Percentiles rank a stretch among this genome's conserved stretches.
These are phyloP conservation scores for Larimichthys crocea DNA, from an alignment of 2,113 vertebrate genomes.

Conservation along the genomic window DNA sequence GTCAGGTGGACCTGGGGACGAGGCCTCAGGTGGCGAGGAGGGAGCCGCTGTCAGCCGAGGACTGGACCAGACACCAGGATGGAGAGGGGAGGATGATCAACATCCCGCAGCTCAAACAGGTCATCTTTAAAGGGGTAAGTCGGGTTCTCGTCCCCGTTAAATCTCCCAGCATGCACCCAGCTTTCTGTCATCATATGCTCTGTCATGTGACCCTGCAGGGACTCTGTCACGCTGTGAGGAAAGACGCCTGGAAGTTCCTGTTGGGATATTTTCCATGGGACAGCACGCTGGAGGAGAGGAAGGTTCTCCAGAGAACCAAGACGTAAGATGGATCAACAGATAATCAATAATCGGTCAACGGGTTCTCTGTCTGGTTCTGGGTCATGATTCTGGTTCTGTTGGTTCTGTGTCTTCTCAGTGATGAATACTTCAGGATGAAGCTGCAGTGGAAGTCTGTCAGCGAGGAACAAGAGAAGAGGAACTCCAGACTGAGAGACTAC, in stretches of 20 bases:
- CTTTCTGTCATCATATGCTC: not conserved
- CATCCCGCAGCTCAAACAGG: constrained; percentile 85
- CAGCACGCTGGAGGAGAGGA: constrained; percentile 92
- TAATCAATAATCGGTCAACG: too few relatives aligned
- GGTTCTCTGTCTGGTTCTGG: too few relatives aligned
- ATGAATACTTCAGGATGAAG: constrained; percentile 99
- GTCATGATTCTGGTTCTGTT: too few relatives aligned
- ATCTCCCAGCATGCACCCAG: not conserved
- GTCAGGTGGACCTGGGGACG: constrained; percentile 92
- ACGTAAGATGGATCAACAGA: constrained; percentile 81
- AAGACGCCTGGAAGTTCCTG: constrained; percentile 96
- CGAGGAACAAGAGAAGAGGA: constrained; percentile 95
- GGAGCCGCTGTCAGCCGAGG: constrained; percentile 88
- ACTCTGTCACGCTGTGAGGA: constrained; percentile 91
- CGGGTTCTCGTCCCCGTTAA: not conserved
- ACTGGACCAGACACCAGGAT: constrained; percentile 91
- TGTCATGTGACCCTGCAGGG: constrained; percentile 83
- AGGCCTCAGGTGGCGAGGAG: constrained; percentile 89
- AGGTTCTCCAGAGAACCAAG: constrained; percentile 88
- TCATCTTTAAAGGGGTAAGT: constrained; percentile 94
- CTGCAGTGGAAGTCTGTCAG: constrained; percentile 98
- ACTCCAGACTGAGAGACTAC: constrained; percentile 94
- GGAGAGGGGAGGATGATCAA: constrained; percentile 89
- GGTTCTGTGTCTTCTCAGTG: constrained; percentile 75
- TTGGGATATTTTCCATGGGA: constrained; percentile 94